Evolutionary conservation across 2,888 invertebrate genomes (phyloP).

Genomic region (Helobdella robusta): DNA sequence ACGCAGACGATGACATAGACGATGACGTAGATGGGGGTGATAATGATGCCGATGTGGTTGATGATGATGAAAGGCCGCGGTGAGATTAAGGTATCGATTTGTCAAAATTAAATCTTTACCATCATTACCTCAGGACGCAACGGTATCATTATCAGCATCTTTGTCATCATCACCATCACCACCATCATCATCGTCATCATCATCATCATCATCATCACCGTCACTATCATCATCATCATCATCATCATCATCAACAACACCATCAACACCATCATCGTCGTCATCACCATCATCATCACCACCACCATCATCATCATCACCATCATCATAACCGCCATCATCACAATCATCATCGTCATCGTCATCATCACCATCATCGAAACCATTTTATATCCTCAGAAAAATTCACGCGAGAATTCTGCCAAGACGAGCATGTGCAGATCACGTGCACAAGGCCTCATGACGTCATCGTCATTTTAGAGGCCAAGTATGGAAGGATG

Average conservation of each 20-base stretch:
- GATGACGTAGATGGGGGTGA: neutral
- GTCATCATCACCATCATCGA: slow-evolving; percentile 1
- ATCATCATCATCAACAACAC: neutral
- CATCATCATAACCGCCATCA: slow-evolving; percentile 18
- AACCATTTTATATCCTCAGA: neutral
- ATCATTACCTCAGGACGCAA: too few relatives aligned
- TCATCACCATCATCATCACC: slow-evolving; percentile 16
- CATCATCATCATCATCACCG: slow-evolving; percentile 29
- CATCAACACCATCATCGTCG: neutral
- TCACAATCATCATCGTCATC: slow-evolving; percentile 18
- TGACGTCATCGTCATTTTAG: slow-evolving; percentile 7
- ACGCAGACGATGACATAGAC: neutral
- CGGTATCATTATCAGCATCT: too few relatives aligned
- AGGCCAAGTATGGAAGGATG: slow-evolving; percentile 15
- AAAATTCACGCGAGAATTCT: slow-evolving; percentile 12
- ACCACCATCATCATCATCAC: slow-evolving; percentile 21
- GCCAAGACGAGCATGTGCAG: slow-evolving; percentile 10
- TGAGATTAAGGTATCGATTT: neutral
- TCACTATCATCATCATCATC: slow-evolving; percentile 25
- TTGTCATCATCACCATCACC: slow-evolving; percentile 22
- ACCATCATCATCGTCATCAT: slow-evolving; percentile 26
- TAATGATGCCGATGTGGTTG: neutral
- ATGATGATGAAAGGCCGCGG: neutral
- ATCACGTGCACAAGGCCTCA: neutral
- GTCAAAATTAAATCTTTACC: too few relatives aligned